Conservation (phyloP, 2,888 invertebrate genomes). For the Luffia ferchaultella region DNA sequence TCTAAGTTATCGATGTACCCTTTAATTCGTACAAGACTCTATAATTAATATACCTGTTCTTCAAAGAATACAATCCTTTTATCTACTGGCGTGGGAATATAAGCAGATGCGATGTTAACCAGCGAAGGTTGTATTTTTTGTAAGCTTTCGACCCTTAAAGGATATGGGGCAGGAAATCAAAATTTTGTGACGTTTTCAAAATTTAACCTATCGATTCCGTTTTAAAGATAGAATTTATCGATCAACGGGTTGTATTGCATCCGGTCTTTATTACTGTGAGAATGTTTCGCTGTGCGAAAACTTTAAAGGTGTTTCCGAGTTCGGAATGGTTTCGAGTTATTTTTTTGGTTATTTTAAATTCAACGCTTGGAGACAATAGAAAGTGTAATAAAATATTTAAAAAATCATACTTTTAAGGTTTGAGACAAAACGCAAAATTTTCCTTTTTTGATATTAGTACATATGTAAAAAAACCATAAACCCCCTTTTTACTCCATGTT, state of each 20-base stretch:
- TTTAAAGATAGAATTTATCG: not conserved
- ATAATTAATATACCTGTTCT: not conserved
- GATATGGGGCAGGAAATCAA: not conserved
- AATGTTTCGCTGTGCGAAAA: slow-evolving; percentile 6
- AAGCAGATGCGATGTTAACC: slow-evolving; percentile 37
- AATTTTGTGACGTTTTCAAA: not conserved
- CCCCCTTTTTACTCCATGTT: no score
- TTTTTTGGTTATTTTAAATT: no score
- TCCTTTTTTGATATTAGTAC: no score
- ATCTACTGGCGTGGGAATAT: slow-evolving; percentile 43
- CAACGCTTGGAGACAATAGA: no score
- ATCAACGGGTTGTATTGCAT: slow-evolving; percentile 10
- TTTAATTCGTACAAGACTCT: not conserved
- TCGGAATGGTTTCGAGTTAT: no score
- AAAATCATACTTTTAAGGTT: no score
- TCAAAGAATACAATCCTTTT: slow-evolving; percentile 14
- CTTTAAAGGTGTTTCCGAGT: not conserved
- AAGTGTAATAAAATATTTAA: no score
- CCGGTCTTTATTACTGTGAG: slow-evolving; percentile 18
- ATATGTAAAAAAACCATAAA: no score
- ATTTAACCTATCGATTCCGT: not conserved
- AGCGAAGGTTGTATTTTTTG: not conserved
- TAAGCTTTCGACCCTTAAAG: not conserved
- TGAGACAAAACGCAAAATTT: no score
- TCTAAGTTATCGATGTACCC: not conserved